Base-by-base conservation (phyloP, 2,888 invertebrate genomes). In the Mylabris sibirica region DNA sequence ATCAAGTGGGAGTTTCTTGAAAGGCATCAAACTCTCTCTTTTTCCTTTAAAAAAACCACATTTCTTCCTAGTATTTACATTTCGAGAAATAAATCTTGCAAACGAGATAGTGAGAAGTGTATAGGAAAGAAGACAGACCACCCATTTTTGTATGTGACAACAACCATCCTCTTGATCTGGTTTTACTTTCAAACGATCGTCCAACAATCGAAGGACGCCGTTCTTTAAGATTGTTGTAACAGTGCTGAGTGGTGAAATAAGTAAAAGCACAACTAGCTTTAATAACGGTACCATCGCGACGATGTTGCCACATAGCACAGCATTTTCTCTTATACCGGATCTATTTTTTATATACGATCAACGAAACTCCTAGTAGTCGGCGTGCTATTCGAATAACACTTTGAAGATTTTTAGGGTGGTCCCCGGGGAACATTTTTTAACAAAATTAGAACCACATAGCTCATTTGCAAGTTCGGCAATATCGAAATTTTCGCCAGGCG, bases 271-370 rank as follows among this genome's bases (percentile, higher is more conserved):
- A 20, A 49, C 49, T 49, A 20, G 14, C 22, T 53, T 53, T 53
- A 49, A 20, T 49, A 53, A 53, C 53, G 53, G 53, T 53, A 53
- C 53, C 22, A 24, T 8, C 22, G 53, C 53, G 22, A 20, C 53
- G 12, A 12, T 24, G 53, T 53, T 53, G 53, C 53, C 22, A 17
- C 14, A 24, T 24, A 53, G 3, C 53, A 3, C 17, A 12, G 38
- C 14, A 44, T 49, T 20, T 49, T 20, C n/a, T 41, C n/a, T n/a
- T 3, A 41, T 0, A 41, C 41, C n/a, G 41, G 34, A 2, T 26
- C 26, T 26, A 26, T 26, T 41, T 41, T n/a, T n/a, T n/a, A n/a
- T n/a, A n/a, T n/a, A n/a, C n/a, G n/a, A n/a, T n/a, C n/a, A n/a
- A n/a, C n/a, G n/a, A n/a, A n/a, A n/a, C n/a, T n/a, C n/a, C n/a